Percentiles rank a stretch among this genome's conserved stretches.
Evolutionary conservation across 2,797 vertebrate genomes (phyloP).

Genomic region (Pelobates cultripes): DNA sequence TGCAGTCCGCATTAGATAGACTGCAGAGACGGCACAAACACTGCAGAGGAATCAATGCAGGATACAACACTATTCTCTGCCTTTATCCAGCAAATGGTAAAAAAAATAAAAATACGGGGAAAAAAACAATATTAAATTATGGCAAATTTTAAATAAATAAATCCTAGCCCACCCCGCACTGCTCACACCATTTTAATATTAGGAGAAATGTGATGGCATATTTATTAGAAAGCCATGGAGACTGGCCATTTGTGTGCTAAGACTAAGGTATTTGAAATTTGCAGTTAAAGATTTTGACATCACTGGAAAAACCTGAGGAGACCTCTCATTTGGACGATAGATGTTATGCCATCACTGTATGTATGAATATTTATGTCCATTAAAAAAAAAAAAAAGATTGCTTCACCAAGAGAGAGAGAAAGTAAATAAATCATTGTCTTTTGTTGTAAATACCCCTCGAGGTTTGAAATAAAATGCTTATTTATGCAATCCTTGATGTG

Average conservation of each 20-base stretch:
- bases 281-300: background rate
- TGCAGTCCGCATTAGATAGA: slow-evolving; percentile 2
- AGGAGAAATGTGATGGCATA: background rate
- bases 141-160: background rate
- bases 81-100: background rate
- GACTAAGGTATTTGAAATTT: background rate
- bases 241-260: background rate
- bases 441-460: slow-evolving; percentile 1
- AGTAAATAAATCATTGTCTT: background rate
- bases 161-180: background rate
- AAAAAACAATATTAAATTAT: background rate
- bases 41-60: slow-evolving; percentile 50
- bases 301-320: background rate
- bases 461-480: slow-evolving; percentile 15
- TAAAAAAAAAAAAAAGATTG: background rate
- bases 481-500: background rate
- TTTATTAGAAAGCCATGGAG: background rate
- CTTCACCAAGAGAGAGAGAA: background rate
- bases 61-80: background rate
- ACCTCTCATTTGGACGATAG: background rate
- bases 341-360: background rate
- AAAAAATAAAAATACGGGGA: background rate
- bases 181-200: background rate
- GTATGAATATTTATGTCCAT: background rate
- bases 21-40: slow-evolving; percentile 34